A percentile compares a stretch with the other conserved stretches of the same genome.
Conservation (phyloP, 2,797 vertebrate genomes). For the Takifugu rubripes region DNA sequence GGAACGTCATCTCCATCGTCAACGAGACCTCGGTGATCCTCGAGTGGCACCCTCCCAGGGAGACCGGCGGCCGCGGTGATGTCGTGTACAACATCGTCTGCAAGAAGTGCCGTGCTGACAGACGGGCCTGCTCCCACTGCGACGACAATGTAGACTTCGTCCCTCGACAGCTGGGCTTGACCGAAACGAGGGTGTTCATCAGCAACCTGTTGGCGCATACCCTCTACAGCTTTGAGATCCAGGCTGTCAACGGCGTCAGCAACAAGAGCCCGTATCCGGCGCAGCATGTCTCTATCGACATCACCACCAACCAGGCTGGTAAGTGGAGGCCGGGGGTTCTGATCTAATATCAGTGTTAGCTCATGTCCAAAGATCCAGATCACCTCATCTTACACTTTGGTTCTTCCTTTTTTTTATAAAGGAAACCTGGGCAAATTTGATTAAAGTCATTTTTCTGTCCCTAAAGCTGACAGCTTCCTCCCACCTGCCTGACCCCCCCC, state of each 20-base stretch:
- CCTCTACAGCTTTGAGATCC: slow-evolving; percentile 95
- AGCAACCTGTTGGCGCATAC: slow-evolving; percentile 96
- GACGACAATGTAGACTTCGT: slow-evolving; percentile 97
- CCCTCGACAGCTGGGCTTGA: slow-evolving; percentile 90
- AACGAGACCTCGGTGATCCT: slow-evolving; percentile 97
- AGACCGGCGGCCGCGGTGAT: slow-evolving; percentile 88
- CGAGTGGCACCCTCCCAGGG: slow-evolving; percentile 93
- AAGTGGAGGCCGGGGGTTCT: slow-evolving; percentile 35
- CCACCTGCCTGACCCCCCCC: not conserved
- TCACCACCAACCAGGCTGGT: slow-evolving; percentile 99
- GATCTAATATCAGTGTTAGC: too few species aligned
- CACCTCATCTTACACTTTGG: too few species aligned
- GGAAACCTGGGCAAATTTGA: too few species aligned
- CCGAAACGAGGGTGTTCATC: slow-evolving; percentile 90
- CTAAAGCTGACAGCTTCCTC: not conserved
- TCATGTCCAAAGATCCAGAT: too few species aligned
- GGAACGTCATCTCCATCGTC: slow-evolving; percentile 95
- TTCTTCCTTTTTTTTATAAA: too few species aligned
- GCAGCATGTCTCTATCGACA: slow-evolving; percentile 93
- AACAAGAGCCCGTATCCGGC: slow-evolving; percentile 93
- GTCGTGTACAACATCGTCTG: slow-evolving; percentile 99
- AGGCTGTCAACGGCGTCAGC: slow-evolving; percentile 94
- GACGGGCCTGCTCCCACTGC: slow-evolving; percentile 91
- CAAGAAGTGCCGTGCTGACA: slow-evolving; percentile 90
- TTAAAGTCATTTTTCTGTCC: too few species aligned